These are phyloP conservation scores for Paradisaea rubra DNA, from an alignment of 2,113 vertebrate species.

Conservation along the genomic window DNA sequence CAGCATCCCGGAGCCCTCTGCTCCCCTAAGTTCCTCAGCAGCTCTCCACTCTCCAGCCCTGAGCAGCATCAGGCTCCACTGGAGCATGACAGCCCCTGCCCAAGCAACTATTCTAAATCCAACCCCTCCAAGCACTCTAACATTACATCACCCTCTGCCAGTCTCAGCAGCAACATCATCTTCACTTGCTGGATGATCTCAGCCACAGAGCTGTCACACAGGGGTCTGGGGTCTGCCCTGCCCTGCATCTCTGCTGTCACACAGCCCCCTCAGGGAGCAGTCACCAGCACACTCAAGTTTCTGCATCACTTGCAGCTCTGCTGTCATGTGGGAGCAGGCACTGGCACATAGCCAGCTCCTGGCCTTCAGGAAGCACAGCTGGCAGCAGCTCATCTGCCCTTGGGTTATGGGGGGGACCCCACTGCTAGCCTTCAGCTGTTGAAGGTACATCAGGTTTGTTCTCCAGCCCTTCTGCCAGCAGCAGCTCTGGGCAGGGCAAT, in stretches of 20 bases:
- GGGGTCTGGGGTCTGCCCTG: background rate
- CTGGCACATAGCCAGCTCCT: background rate
- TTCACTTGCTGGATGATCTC: background rate
- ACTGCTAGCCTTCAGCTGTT: background rate
- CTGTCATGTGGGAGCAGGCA: background rate
- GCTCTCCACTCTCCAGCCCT: background rate
- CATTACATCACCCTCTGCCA: background rate
- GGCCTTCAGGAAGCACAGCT: background rate
- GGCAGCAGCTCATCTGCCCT: background rate
- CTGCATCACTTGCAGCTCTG: background rate
- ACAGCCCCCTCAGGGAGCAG: background rate
- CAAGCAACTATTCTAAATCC: background rate
- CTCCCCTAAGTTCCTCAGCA: background rate
- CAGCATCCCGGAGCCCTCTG: background rate
- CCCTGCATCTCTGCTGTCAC: background rate
- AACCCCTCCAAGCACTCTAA: background rate
- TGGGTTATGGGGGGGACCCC: accelerated
- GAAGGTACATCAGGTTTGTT: background rate
- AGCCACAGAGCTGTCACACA: background rate
- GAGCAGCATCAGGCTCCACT: background rate
- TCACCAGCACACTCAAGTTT: background rate
- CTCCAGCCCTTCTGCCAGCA: background rate
- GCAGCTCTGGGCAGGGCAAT: background rate
- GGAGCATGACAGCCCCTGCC: background rate
- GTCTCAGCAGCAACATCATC: background rate